Conservation (phyloP, 2,888 invertebrate genomes). For the Sericinus montela region DNA sequence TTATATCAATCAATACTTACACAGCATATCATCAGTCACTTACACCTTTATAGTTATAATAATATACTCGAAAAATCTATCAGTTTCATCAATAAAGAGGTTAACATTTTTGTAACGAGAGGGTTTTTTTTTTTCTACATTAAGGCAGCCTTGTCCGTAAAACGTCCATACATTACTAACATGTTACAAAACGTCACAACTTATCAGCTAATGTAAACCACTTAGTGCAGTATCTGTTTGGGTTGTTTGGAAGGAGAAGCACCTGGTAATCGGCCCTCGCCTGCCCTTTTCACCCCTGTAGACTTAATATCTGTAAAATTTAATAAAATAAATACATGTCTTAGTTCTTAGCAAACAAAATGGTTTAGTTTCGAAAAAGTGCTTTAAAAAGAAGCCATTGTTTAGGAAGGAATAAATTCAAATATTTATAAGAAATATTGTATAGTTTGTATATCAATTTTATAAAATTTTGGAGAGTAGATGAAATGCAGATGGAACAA, state of each 20-base stretch:
- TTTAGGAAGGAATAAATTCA: no score
- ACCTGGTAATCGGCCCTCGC: slow-evolving; percentile 65
- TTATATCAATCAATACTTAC: slow-evolving; percentile 35
- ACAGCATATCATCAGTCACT: slow-evolving; percentile 34
- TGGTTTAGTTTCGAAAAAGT: no score
- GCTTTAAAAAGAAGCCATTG: no score
- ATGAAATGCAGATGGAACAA: no score
- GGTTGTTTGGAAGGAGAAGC: slow-evolving; percentile 74
- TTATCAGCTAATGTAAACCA: slow-evolving; percentile 23
- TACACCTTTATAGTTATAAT: slow-evolving; percentile 20
- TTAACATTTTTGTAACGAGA: slow-evolving; percentile 6
- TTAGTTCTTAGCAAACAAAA: no score
- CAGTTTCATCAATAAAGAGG: background rate
- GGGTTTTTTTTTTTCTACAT: slow-evolving; percentile 8
- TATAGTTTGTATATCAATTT: no score
- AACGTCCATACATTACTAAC: slow-evolving; percentile 18
- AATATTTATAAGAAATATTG: no score
- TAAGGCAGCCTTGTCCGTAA: slow-evolving; percentile 1
- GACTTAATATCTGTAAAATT: slow-evolving; percentile 30
- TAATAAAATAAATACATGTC: no score
- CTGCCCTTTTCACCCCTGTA: slow-evolving; percentile 64
- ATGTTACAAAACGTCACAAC: slow-evolving; percentile 2
- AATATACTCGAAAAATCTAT: slow-evolving; percentile 8
- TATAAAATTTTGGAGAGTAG: no score
- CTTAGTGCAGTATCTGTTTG: slow-evolving; percentile 66